Conservation (phyloP, 37 sponge, comb jelly and placozoan species). For the Axinella damicornis region DNA sequence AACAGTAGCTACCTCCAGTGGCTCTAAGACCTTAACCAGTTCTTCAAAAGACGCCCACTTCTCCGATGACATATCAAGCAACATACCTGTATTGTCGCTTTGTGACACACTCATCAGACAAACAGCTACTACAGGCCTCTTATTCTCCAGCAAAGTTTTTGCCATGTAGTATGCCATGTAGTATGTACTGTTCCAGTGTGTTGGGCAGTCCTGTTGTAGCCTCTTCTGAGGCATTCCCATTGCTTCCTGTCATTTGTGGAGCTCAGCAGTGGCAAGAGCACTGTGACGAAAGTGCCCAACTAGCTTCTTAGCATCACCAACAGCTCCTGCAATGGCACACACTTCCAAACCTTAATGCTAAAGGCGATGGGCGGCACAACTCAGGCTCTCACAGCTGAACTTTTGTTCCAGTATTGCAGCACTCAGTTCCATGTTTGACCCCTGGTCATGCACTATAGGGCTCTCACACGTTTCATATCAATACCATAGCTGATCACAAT, state of each 20-base stretch:
- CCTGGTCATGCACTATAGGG: too few relatives aligned
- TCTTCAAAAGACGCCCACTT: conserved; percentile 17
- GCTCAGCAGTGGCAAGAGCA: conserved; percentile 20
- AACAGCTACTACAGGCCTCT: conserved; percentile 34
- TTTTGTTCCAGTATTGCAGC: too few relatives aligned
- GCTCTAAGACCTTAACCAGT: background rate
- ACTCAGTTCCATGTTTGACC: too few relatives aligned
- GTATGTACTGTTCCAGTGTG: conserved; percentile 33
- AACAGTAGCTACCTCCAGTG: conserved; percentile 12
- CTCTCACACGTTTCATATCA: too few relatives aligned
- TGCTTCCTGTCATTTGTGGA: conserved; percentile 18
- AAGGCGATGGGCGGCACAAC: too few relatives aligned
- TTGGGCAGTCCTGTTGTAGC: conserved; percentile 30
- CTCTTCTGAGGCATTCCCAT: conserved; percentile 30
- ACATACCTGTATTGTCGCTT: background rate
- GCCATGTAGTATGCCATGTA: conserved; percentile 7
- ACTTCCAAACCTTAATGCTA: too few relatives aligned
- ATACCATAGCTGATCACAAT: too few relatives aligned
- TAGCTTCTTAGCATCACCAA: conserved; percentile 30
- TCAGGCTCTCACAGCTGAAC: too few relatives aligned
- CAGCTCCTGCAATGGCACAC: background rate
- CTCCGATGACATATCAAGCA: conserved; percentile 22
- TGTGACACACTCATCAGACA: conserved; percentile 48
- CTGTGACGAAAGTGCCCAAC: conserved; percentile 39
- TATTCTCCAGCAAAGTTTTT: conserved; percentile 18